Evolutionary conservation across 2,888 invertebrate genomes (phyloP).

Genomic region (Morinoia aosen): DNA sequence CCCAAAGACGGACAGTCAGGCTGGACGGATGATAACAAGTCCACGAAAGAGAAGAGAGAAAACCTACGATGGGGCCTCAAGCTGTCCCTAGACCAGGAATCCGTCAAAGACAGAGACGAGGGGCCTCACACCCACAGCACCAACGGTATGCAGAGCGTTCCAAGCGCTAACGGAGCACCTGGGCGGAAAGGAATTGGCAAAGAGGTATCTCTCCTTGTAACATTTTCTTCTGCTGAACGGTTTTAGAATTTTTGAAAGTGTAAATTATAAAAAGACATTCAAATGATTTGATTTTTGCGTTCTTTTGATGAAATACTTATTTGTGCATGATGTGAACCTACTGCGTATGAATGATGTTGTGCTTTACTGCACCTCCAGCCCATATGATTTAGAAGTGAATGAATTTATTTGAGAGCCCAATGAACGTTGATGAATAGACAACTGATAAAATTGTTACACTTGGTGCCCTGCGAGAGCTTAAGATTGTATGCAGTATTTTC

Average conservation of each 20-base stretch:
- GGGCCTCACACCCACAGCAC: slow-evolving; percentile 65
- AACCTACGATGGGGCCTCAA: slow-evolving; percentile 66
- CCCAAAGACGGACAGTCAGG: slow-evolving; percentile 64
- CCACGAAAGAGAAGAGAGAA: slow-evolving; percentile 65
- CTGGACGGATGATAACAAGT: slow-evolving; percentile 64
- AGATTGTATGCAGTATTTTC: too few species aligned
- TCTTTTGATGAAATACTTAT: neutral
- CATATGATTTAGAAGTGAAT: neutral
- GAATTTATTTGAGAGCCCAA: neutral
- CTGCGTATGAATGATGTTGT: neutral
- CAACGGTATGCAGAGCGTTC: slow-evolving; percentile 63
- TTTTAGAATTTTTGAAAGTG: neutral
- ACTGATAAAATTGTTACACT: neutral
- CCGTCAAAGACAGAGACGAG: slow-evolving; percentile 63
- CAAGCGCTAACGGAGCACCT: slow-evolving; percentile 67
- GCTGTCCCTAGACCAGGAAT: slow-evolving; percentile 67
- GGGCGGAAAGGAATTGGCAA: slow-evolving; percentile 66
- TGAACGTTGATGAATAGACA: neutral
- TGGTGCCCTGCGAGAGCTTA: neutral
- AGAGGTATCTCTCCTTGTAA: slow-evolving; percentile 60
- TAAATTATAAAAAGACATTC: neutral
- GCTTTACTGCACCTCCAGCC: neutral
- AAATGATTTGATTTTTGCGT: neutral
- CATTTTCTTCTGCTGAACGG: neutral
- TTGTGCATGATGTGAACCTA: neutral